Evolutionary conservation across 2,113 vertebrate genomes (phyloP).

Genomic region (Otocyon megalotis): DNA sequence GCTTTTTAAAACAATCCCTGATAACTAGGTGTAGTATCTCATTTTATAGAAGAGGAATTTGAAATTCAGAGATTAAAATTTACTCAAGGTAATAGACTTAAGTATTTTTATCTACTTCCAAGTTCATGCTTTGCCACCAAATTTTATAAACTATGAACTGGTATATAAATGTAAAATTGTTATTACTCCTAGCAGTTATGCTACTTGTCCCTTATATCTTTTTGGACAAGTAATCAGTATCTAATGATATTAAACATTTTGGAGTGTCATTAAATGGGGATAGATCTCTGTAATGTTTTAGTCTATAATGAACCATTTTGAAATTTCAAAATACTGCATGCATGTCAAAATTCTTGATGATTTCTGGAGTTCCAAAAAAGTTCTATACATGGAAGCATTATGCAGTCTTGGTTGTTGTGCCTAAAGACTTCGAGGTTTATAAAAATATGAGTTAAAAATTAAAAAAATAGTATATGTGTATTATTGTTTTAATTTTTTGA

Average conservation of each 20-base stretch:
- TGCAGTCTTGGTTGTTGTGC: neutral
- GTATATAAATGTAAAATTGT: slow-evolving; percentile 11
- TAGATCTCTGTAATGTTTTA: neutral
- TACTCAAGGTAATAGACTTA: neutral
- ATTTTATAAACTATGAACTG: neutral
- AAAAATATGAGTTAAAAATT: neutral
- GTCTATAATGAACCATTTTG: neutral
- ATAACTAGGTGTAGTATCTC: neutral
- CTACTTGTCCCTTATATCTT: neutral
- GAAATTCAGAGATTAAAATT: slow-evolving; percentile 16
- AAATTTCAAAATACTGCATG: slow-evolving; percentile 20
- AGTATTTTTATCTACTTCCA: slow-evolving; percentile 11
- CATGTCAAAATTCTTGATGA: neutral
- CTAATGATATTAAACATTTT: neutral
- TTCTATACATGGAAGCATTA: neutral
- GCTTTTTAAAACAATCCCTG: neutral
- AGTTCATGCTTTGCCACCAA: neutral
- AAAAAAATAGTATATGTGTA: neutral
- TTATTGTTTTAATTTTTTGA: neutral
- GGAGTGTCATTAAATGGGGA: neutral
- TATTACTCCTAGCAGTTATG: neutral
- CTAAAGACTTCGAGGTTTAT: neutral
- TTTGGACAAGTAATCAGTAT: neutral
- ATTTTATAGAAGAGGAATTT: slow-evolving; percentile 16
- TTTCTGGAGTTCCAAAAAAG: neutral